Percentiles rank a stretch among this genome's conserved stretches.
phyloP scores from a whole-genome alignment of 2,888 invertebrate species.

The Harpalus rubripes region DNA sequence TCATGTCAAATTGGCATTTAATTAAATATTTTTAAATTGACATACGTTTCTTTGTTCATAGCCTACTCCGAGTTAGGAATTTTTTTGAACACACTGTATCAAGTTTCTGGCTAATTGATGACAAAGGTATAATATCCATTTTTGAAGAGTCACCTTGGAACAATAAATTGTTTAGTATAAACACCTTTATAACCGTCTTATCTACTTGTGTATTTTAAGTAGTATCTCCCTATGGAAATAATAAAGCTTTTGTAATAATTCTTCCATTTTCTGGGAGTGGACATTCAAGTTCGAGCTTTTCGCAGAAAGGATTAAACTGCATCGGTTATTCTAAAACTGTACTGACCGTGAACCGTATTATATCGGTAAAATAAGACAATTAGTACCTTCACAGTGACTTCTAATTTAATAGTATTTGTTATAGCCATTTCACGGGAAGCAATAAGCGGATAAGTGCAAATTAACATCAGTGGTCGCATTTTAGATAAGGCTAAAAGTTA shows the following conservation, averaged over 20 bases:
- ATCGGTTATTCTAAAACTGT: conserved; percentile 23
- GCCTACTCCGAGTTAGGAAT: too few species aligned
- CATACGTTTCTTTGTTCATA: too few species aligned
- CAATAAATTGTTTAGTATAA: neutral
- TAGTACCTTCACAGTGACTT: conserved; percentile 29
- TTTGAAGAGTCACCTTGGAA: neutral
- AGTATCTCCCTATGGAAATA: neutral
- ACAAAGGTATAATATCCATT: too few species aligned
- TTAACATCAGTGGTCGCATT: conserved; percentile 20
- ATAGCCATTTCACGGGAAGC: conserved; percentile 43
- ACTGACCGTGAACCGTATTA: conserved; percentile 23
- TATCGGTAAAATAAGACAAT: conserved; percentile 56
- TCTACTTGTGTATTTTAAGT: neutral
- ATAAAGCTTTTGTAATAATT: neutral
- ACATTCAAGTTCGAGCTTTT: neutral
- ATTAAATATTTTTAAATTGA: too few species aligned
- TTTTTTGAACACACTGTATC: too few species aligned
- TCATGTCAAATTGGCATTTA: too few species aligned
- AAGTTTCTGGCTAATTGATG: too few species aligned
- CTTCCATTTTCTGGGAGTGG: neutral
- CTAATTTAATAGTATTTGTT: conserved; percentile 46
- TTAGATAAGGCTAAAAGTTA: conserved; percentile 27
- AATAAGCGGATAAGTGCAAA: conserved; percentile 44
- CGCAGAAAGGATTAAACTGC: conserved; percentile 13
- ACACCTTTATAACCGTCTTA: neutral